Evolutionary conservation across 2,888 invertebrate species (phyloP).

Genomic region (Brenthis ino): DNA sequence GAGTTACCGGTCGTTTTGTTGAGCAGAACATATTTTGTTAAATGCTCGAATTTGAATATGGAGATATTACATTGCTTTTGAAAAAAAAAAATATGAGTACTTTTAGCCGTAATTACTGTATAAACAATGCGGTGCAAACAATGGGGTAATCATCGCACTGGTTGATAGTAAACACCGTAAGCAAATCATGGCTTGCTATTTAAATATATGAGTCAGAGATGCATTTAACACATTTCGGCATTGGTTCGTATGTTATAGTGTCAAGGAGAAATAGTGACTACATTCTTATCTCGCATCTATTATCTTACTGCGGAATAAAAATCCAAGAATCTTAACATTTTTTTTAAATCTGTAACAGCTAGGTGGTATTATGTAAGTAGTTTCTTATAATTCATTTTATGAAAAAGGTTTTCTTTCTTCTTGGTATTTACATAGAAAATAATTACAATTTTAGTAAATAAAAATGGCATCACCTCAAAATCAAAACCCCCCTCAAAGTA

Average conservation of each 20-base stretch:
- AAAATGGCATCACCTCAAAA: slow-evolving; percentile 54
- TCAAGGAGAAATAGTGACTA: slow-evolving; percentile 57
- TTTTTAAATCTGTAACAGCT: slow-evolving; percentile 10
- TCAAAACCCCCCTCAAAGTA: slow-evolving; percentile 50
- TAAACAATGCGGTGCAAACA: slow-evolving; percentile 25
- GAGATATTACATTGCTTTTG: not conserved
- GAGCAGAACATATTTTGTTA: not conserved
- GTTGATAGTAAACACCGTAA: slow-evolving; percentile 38
- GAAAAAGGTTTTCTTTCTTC: not conserved
- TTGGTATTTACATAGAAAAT: not conserved
- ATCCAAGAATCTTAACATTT: slow-evolving; percentile 4
- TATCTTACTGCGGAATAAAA: slow-evolving; percentile 28
- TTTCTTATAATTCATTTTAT: not conserved
- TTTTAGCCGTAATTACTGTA: not conserved
- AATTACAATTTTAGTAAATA: slow-evolving; percentile 18
- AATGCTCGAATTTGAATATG: not conserved
- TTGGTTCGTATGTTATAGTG: slow-evolving; percentile 57
- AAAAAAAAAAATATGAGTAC: not conserved
- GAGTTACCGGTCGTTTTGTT: not conserved
- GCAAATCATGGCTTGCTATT: slow-evolving; percentile 44
- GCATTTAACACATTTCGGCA: slow-evolving; percentile 52
- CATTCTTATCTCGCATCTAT: slow-evolving; percentile 38
- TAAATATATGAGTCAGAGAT: slow-evolving; percentile 57
- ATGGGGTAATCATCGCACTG: slow-evolving; percentile 32
- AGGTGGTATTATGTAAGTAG: slow-evolving; percentile 11